phyloP scores from a whole-genome alignment of 1,140 invertebrate species.

The Magallana angulata region DNA sequence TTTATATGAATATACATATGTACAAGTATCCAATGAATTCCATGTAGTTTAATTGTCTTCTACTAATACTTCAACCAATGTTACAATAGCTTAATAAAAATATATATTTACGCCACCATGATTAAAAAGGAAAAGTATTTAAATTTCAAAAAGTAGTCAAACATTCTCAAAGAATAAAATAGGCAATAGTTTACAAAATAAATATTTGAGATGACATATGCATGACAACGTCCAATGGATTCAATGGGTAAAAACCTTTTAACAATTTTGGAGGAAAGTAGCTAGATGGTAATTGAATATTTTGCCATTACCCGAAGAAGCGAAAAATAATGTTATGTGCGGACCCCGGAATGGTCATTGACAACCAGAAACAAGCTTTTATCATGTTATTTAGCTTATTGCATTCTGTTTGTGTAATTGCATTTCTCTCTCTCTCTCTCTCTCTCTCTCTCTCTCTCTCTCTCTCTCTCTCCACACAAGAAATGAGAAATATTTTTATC shows the following conservation, averaged over 20 bases:
- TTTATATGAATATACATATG: too few relatives aligned
- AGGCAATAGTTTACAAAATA: too few relatives aligned
- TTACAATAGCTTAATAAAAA: too few relatives aligned
- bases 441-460: not conserved
- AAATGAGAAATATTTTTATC: not conserved
- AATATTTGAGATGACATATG: too few relatives aligned
- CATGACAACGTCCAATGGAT: not conserved
- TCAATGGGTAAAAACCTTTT: conserved; percentile 16
- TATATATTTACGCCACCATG: too few relatives aligned
- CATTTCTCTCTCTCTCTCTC: not conserved
- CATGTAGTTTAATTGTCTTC: too few relatives aligned
- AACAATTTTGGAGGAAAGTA: not conserved
- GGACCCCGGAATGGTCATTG: not conserved
- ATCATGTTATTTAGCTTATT: not conserved
- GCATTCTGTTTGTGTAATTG: not conserved
- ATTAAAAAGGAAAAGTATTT: too few relatives aligned
- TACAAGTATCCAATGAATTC: too few relatives aligned
- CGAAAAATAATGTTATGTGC: conserved; percentile 6
- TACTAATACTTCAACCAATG: too few relatives aligned
- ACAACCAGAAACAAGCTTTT: not conserved
- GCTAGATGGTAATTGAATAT: not conserved
- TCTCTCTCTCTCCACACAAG: not conserved
- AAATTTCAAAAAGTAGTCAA: too few relatives aligned
- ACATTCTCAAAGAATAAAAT: too few relatives aligned
- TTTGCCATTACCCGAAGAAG: not conserved